Evolutionary conservation across 2,888 invertebrate genomes (phyloP), one percentile per base, ranked within the genome.

Genomic region (Plemyria rubiginata): DNA sequence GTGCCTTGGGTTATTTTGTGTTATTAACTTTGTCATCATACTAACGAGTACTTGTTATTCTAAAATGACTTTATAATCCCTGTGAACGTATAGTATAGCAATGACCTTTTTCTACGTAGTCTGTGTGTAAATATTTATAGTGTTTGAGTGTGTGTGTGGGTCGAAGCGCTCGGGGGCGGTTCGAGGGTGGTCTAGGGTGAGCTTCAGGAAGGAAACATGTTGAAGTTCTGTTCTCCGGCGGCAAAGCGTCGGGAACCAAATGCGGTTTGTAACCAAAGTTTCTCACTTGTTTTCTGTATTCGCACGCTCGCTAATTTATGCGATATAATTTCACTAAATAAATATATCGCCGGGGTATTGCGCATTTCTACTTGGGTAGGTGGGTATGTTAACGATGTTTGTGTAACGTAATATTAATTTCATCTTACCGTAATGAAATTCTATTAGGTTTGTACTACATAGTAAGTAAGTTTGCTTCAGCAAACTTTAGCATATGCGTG

Each of bases 141-240:
- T 60, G 54, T 64, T 70, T 71, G 67, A 65, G 73, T 67, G 75
- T 74, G 73, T 74, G 73, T 9, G 36, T 72, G 71, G 68, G 71
- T 73, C 61, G 63, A 68, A 68, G 67, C 70, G 70, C 64, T 65
- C 60, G 70, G 64, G 77, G 65, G 72, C 64, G 75, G 70, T 74
- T 73, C 70, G 70, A 60, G 69, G 68, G 76, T 64, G 76, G 71
- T 74, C 62, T 65, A 75, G 78, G 71, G 70, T 75, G 71, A 66
- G 67, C 70, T 71, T 70, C 75, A 74, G 85, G 81, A 84, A 81
- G 84, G 84, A 83, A 87, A 75, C 81, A 94, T 94, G 94, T 86
- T 94, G 85, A 94, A 94, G 92, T 94, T 94, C 80, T 94, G 94
- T 77, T 94, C 94, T 74, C 94, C 94, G 76, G 92, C 92, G 74